Conservation (phyloP, 2,888 invertebrate species). For the Abrostola tripartita region DNA sequence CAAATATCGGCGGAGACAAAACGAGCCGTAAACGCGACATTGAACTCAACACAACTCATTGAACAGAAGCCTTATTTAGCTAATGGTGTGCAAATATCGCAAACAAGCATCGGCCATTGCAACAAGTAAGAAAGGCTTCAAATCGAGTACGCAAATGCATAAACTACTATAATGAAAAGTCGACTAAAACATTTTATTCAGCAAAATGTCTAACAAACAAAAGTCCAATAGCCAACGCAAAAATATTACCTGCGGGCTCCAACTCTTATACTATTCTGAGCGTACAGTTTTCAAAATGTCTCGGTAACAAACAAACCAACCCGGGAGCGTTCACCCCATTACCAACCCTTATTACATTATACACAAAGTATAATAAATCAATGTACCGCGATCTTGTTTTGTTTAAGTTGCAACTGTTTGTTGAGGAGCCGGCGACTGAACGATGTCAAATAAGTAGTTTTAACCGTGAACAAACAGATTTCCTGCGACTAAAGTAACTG, state of each 20-base stretch:
- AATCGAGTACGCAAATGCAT: background rate
- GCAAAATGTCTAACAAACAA: conserved; percentile 31
- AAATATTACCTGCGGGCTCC: conserved; percentile 12
- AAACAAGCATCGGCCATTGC: too few species aligned
- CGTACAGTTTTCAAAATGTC: conserved; percentile 32
- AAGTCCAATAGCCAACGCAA: conserved; percentile 21
- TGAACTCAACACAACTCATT: too few species aligned
- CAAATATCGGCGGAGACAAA: too few species aligned
- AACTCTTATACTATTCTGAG: conserved; percentile 17
- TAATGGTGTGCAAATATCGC: too few species aligned
- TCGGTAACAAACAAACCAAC: conserved; percentile 27
- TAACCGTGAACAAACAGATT: too few species aligned
- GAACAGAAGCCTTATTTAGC: too few species aligned
- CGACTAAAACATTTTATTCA: conserved; percentile 14
- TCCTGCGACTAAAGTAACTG: too few species aligned
- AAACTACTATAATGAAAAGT: background rate
- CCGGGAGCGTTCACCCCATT: conserved; percentile 24
- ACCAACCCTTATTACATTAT: conserved; percentile 20
- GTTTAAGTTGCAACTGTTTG: background rate
- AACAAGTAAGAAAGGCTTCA: too few species aligned
- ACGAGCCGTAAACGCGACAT: too few species aligned
- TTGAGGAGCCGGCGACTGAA: too few species aligned
- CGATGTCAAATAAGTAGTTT: too few species aligned
- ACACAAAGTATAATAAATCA: conserved; percentile 39
- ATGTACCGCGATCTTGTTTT: conserved; percentile 13